A percentile compares a stretch with the other conserved stretches of the same genome.
Conservation (phyloP, 2,113 vertebrate species). For the Apistogramma diplotaenia region DNA sequence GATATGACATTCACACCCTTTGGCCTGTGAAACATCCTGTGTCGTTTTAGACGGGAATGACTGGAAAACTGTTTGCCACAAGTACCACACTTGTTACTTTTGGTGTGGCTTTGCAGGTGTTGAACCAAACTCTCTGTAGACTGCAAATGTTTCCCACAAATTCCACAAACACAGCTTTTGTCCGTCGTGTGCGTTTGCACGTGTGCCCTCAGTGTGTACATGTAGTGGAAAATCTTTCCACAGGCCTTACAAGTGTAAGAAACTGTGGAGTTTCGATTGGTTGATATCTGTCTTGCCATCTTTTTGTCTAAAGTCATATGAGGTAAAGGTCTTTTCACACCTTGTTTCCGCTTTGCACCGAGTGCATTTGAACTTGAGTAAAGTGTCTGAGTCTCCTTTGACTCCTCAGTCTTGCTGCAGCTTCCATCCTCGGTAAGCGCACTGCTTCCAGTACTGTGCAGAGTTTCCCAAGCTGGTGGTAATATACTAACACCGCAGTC, state of each 20-base stretch:
- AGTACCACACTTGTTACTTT: constrained; percentile 12
- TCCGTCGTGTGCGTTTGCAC: not conserved
- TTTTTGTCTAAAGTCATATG: not conserved
- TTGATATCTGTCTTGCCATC: not conserved
- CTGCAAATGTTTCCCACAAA: constrained; percentile 18
- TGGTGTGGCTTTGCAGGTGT: constrained; percentile 14
- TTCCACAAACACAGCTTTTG: constrained; percentile 8
- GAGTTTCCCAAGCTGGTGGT: not conserved
- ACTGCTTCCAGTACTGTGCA: not conserved
- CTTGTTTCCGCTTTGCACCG: not conserved
- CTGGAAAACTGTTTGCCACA: constrained; percentile 23
- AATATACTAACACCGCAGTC: not conserved
- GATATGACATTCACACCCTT: not conserved
- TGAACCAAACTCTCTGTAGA: not conserved
- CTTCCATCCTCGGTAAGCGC: not conserved
- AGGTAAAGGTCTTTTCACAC: not conserved
- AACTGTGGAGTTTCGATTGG: not conserved
- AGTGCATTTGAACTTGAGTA: not conserved
- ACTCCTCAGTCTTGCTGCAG: not conserved
- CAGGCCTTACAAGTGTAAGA: constrained; percentile 17
- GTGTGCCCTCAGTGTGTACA: constrained; percentile 9
- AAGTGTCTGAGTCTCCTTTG: not conserved
- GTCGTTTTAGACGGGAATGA: not conserved
- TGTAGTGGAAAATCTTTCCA: constrained; percentile 33
- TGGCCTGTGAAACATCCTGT: constrained; percentile 2